These are phyloP conservation scores for Lapara coniferarum DNA, from an alignment of 2,888 invertebrate species.

Conservation along the genomic window DNA sequence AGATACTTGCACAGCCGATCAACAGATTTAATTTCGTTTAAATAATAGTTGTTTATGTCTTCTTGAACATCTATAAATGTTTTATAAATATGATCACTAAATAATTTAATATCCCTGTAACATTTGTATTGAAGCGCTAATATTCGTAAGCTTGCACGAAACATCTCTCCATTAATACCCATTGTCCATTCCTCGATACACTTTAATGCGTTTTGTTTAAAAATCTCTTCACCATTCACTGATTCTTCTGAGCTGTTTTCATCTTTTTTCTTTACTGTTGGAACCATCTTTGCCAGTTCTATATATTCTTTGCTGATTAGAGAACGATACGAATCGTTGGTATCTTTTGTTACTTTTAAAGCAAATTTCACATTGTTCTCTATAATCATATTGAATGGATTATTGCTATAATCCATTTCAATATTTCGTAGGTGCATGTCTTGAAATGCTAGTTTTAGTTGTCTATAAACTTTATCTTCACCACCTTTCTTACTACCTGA, in stretches of 20 bases:
- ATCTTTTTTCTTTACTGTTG: conserved; percentile 64
- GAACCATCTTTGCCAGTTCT: conserved; percentile 63
- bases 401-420: conserved; percentile 68
- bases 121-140: conserved; percentile 66
- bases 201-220: conserved; percentile 67
- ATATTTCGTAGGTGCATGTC: conserved; percentile 69
- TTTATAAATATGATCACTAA: conserved; percentile 69
- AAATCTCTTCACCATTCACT: conserved; percentile 61
- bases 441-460: conserved; percentile 62
- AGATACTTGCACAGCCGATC: conserved; percentile 78
- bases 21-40: conserved; percentile 75
- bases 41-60: conserved; percentile 73
- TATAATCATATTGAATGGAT: conserved; percentile 71
- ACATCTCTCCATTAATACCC: conserved; percentile 83
- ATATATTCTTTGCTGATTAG: conserved; percentile 66
- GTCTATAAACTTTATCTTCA: conserved; percentile 70
- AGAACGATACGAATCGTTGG: conserved; percentile 61
- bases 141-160: conserved; percentile 74
- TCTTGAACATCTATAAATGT: conserved; percentile 73
- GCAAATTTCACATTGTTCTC: conserved; percentile 74
- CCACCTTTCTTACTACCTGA: conserved; percentile 61
- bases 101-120: conserved; percentile 69
- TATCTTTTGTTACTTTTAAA: conserved; percentile 64
- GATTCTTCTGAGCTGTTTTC: conserved; percentile 57
- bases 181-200: conserved; percentile 84